phyloP scores from a whole-genome alignment of 2,888 invertebrate genomes.

The Drosophila greeni region DNA sequence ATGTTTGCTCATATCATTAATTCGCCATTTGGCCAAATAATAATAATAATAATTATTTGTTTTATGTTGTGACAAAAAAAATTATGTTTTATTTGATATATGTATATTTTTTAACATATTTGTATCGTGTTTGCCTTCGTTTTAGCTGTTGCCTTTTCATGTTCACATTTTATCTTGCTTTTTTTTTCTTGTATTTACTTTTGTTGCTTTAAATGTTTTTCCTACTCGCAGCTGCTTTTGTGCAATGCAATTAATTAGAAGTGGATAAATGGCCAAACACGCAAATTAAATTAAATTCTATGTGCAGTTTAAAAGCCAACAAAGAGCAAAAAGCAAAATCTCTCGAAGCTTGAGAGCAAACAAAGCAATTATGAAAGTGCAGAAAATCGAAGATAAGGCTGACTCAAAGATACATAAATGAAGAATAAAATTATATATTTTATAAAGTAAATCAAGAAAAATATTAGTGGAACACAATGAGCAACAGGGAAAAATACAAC shows the following conservation, averaged over 20 bases:
- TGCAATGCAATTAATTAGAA: constrained; percentile 56
- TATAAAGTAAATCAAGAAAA: constrained; percentile 11
- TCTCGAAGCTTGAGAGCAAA: constrained; percentile 11
- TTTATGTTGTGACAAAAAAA: constrained; percentile 2
- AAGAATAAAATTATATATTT: background rate
- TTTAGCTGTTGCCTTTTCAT: constrained; percentile 15
- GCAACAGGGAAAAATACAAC: background rate
- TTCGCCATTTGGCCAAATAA: constrained; percentile 42
- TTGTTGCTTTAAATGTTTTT: background rate
- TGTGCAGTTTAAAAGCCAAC: constrained; percentile 20
- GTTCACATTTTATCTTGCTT: constrained; percentile 1
- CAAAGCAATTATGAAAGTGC: constrained; percentile 19
- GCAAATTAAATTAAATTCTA: constrained; percentile 43
- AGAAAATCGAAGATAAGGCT: background rate
- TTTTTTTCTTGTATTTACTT: background rate
- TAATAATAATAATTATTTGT: constrained; percentile 42
- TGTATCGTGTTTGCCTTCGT: constrained; percentile 18
- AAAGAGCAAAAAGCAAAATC: constrained; percentile 1
- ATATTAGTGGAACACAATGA: constrained; percentile 9
- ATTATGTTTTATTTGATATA: background rate
- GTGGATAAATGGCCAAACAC: constrained; percentile 31
- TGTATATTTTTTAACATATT: constrained; percentile 2
- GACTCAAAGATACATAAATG: background rate
- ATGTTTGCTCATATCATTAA: constrained; percentile 43
- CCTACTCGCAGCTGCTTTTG: constrained; percentile 9